phyloP scores from a whole-genome alignment of 2,888 invertebrate genomes.

The Rhagium mordax region DNA sequence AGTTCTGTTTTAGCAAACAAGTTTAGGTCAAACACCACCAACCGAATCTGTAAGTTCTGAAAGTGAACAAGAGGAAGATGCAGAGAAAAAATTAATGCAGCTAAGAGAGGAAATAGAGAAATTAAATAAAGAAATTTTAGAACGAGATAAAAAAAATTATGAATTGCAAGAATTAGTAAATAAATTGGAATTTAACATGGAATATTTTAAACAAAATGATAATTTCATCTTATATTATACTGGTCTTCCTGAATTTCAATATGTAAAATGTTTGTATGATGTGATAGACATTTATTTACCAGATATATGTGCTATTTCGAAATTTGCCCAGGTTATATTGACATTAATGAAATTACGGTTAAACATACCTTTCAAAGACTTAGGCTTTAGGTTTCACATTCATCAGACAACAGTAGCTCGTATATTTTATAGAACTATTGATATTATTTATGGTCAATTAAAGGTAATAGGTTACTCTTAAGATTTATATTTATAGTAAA shows the following conservation, averaged over 20 bases:
- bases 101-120: neutral
- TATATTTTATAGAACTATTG: conserved; percentile 22
- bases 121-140: neutral
- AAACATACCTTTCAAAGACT: conserved; percentile 30
- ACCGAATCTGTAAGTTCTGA: neutral
- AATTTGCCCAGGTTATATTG: conserved; percentile 22
- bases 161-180: conserved; percentile 6
- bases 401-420: conserved; percentile 13
- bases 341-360: conserved; percentile 30
- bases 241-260: conserved; percentile 15
- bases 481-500: too few species aligned
- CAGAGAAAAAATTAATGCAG: neutral
- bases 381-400: conserved; percentile 30
- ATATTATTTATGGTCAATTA: conserved; percentile 19
- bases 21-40: neutral
- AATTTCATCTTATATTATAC: conserved; percentile 22
- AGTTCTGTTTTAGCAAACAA: neutral
- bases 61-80: neutral
- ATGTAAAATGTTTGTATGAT: conserved; percentile 21
- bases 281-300: neutral
- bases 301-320: neutral
- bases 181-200: conserved; percentile 9
- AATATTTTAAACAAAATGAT: conserved; percentile 14
- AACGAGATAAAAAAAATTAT: conserved; percentile 1
- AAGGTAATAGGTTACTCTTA: neutral